phyloP scores from a whole-genome alignment of 2,797 vertebrate genomes.

The Chaetophractus vellerosus region DNA sequence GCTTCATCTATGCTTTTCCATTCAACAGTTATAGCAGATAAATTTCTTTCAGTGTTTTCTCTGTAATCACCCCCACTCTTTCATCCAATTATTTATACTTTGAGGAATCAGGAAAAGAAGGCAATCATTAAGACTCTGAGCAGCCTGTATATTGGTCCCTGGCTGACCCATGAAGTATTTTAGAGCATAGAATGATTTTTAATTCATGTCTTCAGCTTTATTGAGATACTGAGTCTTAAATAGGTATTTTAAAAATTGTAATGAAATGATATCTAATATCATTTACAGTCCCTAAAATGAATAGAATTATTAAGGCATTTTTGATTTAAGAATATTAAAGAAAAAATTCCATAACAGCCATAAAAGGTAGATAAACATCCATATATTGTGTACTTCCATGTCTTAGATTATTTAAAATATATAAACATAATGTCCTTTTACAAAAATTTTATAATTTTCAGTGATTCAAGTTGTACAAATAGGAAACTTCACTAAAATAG shows the following conservation, averaged over 20 bases:
- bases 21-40: not conserved
- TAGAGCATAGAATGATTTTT: not conserved
- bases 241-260: not conserved
- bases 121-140: conserved; percentile 69
- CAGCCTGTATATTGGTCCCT: not conserved
- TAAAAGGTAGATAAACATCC: not conserved
- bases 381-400: too few species aligned
- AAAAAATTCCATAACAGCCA: not conserved
- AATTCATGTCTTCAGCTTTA: not conserved
- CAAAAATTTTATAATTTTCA: not conserved
- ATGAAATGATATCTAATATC: not conserved
- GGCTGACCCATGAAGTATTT: not conserved
- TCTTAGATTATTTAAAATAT: not conserved
- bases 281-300: not conserved
- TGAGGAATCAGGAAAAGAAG: not conserved
- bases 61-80: too few species aligned
- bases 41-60: too few species aligned
- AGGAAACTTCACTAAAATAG: not conserved
- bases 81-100: too few species aligned
- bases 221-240: not conserved
- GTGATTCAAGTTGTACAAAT: not conserved
- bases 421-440: not conserved
- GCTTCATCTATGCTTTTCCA: conserved; percentile 65
- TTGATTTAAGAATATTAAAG: not conserved
- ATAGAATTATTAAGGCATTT: not conserved